Conservation (phyloP, 2,113 vertebrate species). For the Microtus oregoni region DNA sequence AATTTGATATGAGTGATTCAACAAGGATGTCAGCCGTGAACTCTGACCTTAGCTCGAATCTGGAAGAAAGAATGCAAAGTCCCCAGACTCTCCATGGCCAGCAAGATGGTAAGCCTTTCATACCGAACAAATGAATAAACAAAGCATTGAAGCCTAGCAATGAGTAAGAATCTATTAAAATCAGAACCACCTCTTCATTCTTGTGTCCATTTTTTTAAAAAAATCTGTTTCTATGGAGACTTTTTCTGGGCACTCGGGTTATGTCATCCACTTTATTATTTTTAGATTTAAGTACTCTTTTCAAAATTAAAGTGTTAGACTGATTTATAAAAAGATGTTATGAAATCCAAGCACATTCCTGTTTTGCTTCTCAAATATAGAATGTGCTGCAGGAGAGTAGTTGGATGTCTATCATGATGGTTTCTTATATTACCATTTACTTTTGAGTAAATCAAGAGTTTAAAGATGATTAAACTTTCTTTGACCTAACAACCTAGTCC, state of each 20-base stretch:
- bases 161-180: background rate
- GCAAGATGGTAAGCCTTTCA: slow-evolving; percentile 89
- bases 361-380: slow-evolving; percentile 19
- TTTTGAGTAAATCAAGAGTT: slow-evolving; percentile 16
- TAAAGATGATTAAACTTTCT: slow-evolving; percentile 42
- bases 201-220: background rate
- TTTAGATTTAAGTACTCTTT: slow-evolving; percentile 27
- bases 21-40: slow-evolving; percentile 93
- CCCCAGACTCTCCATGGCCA: slow-evolving; percentile 90
- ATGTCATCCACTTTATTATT: slow-evolving; percentile 34
- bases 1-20: slow-evolving; percentile 93
- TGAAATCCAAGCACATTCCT: background rate
- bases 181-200: background rate
- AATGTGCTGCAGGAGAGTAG: background rate
- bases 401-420: background rate
- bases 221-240: background rate
- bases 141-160: background rate
- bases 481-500: background rate
- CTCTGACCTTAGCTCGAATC: slow-evolving; percentile 92
- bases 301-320: slow-evolving; percentile 4
- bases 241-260: background rate
- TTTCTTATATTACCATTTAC: background rate
- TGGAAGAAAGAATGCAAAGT: slow-evolving; percentile 92
- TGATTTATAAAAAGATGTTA: slow-evolving; percentile 52
- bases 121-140: background rate